A percentile compares a stretch with the other conserved stretches of the same genome.
Conservation (phyloP, 2,888 invertebrate genomes). For the Esperia sulphurella region DNA sequence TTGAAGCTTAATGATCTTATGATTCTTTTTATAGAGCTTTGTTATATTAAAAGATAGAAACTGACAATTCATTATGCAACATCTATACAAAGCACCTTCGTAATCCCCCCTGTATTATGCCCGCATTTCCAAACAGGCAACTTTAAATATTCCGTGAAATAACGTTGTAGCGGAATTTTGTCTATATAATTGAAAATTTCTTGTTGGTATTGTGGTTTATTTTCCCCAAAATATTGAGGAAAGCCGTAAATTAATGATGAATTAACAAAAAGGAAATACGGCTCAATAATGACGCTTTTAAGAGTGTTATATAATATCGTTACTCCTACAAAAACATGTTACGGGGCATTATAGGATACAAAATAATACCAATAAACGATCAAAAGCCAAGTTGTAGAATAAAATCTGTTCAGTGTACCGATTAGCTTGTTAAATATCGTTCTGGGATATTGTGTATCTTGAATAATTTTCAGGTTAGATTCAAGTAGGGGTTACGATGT, state of each 20-base stretch:
- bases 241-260: conserved; percentile 4
- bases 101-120: conserved; percentile 1
- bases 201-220: conserved; percentile 12
- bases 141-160: conserved; percentile 10
- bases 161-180: conserved; percentile 12
- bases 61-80: conserved; percentile 3
- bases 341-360: no score
- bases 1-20: no score
- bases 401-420: not conserved
- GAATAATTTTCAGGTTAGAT: no score
- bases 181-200: conserved; percentile 11
- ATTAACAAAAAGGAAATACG: not conserved
- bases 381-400: not conserved
- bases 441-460: no score
- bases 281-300: not conserved
- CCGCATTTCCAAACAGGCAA: conserved; percentile 7
- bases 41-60: not conserved
- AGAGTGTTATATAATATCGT: not conserved
- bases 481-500: no score
- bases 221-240: conserved; percentile 8
- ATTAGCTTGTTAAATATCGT: no score
- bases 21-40: no score
- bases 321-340: not conserved
- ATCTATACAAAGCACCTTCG: not conserved
- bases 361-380: no score